These are phyloP conservation scores for Mystacides longicornis DNA, from an alignment of 2,888 invertebrate species.

Conservation along the genomic window DNA sequence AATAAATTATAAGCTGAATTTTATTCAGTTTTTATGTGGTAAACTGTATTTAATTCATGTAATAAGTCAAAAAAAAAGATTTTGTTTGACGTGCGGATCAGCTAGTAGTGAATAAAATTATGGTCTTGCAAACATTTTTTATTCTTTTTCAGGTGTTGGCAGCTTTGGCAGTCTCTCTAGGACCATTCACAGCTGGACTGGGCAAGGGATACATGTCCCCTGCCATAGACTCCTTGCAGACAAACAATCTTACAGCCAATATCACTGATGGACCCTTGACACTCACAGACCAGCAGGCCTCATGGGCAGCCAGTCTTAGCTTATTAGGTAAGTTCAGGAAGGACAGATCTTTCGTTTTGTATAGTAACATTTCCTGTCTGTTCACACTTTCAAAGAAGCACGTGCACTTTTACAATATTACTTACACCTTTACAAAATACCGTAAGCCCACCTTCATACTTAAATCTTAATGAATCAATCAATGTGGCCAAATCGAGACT, in stretches of 20 bases:
- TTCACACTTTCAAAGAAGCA: too few relatives aligned
- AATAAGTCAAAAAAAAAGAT: too few relatives aligned
- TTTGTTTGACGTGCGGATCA: neutral
- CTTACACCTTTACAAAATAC: too few relatives aligned
- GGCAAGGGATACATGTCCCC: slow-evolving; percentile 80
- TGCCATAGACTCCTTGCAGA: slow-evolving; percentile 68
- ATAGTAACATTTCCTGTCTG: too few relatives aligned
- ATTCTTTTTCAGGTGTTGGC: slow-evolving; percentile 57
- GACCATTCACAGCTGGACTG: slow-evolving; percentile 71
- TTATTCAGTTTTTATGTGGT: too few relatives aligned
- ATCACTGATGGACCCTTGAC: slow-evolving; percentile 31
- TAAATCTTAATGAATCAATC: too few relatives aligned
- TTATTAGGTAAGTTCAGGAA: slow-evolving; percentile 53
- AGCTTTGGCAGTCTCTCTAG: slow-evolving; percentile 69
- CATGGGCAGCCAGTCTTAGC: slow-evolving; percentile 76
- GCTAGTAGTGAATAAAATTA: neutral
- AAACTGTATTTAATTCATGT: too few relatives aligned
- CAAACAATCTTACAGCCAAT: slow-evolving; percentile 43
- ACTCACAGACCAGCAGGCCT: slow-evolving; percentile 66
- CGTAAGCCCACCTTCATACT: too few relatives aligned
- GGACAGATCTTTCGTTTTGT: too few relatives aligned
- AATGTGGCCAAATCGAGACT: too few relatives aligned
- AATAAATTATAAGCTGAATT: too few relatives aligned
- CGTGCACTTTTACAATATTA: too few relatives aligned
- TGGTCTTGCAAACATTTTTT: neutral